Base-by-base conservation (phyloP, 2,888 invertebrate genomes). In the Pherbina coryleti region DNA sequence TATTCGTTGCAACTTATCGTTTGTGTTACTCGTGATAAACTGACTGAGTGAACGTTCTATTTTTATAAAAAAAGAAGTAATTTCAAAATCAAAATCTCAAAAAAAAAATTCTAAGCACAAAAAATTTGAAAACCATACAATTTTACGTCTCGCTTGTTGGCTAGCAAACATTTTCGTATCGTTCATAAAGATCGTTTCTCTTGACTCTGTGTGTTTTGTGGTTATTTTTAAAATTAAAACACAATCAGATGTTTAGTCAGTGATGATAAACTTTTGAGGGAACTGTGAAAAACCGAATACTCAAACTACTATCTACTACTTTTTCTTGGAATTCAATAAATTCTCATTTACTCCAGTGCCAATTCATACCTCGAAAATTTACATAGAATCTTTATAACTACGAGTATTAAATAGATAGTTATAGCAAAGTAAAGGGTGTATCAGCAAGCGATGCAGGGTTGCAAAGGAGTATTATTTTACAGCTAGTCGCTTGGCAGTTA, bases 1-100 rank as follows among this genome's bases (percentile, higher is more conserved):
- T 74, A 49, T 79, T 81, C 79, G 83, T 81, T 83, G 84, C 84
- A 85, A 85, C 88, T 86, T 83, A 82, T 84, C 86, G 85, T 83
- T 82, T 84, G 84, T 84, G 82, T 84, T 85, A 85, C 86, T 89
- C 86, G 85, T 84, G 84, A 84, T 87, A 88, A 89, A 89, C 89
- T 89, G 87, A 87, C 81, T 81, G 85, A 80, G 72, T 53, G 72
- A 77, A 72, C 28, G 75, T 73, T 80, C 88, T 89, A 89, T 89
- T 89, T 89, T 87, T 89, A 88, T 34, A 55, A 34, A 22, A 66
- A 60, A 75, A 75, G 31, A 57, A 60, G 25, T 34, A 75, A 73
- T 17, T 25, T 37, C 55, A 17, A 60, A 57, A 66, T 19, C 22
- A 28, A 74, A 73, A 62, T 49, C 19, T n/a, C 49, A 37, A 53